Percentiles rank a stretch among this genome's conserved stretches.
phyloP scores from a whole-genome alignment of 2,113 vertebrate species.

The Choloepus hoffmanni region DNA sequence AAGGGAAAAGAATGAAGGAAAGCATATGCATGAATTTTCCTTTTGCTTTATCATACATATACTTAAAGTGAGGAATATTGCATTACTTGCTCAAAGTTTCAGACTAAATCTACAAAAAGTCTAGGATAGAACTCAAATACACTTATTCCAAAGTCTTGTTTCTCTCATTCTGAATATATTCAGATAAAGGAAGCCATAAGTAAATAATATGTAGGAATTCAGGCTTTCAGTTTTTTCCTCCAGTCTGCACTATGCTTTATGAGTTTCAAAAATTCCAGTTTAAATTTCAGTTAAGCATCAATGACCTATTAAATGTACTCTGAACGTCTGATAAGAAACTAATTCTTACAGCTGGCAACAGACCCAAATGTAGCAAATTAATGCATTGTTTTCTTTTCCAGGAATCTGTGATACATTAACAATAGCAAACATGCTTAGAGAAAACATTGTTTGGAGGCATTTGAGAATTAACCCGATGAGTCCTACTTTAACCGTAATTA shows the following conservation, averaged over 20 bases:
- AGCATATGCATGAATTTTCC: neutral
- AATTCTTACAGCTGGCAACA: slow-evolving; percentile 45
- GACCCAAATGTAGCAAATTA: slow-evolving; percentile 39
- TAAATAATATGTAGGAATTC: slow-evolving; percentile 1
- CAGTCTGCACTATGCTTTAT: neutral
- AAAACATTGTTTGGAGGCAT: slow-evolving; percentile 23
- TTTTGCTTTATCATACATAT: neutral
- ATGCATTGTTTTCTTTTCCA: slow-evolving; percentile 12
- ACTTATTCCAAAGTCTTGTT: neutral
- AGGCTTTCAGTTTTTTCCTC: neutral
- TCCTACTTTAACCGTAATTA: slow-evolving; percentile 19
- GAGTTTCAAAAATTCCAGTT: slow-evolving; percentile 48
- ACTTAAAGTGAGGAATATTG: neutral
- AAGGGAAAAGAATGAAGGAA: neutral
- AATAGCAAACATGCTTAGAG: neutral
- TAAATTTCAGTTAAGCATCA: slow-evolving; percentile 57
- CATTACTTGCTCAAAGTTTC: neutral
- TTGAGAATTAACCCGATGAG: slow-evolving; percentile 34
- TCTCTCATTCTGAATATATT: neutral
- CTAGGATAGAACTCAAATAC: neutral
- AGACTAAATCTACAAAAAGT: neutral
- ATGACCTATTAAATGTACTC: slow-evolving; percentile 47
- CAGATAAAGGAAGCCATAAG: slow-evolving; percentile 32
- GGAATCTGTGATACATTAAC: slow-evolving; percentile 32
- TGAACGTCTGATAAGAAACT: slow-evolving; percentile 60